Evolutionary conservation across 2,888 invertebrate genomes (phyloP), one percentile per base, ranked within the genome.

Genomic region (Sinohyriopsis cumingii): DNA sequence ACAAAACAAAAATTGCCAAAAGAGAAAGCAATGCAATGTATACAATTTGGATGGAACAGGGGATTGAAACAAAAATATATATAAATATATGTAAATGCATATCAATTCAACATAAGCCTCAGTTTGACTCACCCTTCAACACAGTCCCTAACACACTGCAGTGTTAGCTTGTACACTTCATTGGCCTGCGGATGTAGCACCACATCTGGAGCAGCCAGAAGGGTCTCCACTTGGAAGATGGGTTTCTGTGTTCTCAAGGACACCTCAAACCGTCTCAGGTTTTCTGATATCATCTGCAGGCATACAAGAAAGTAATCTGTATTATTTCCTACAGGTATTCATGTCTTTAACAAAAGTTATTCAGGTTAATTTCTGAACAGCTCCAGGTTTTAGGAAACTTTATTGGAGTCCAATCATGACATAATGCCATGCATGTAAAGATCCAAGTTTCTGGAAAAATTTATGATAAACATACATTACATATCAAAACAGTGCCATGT

Each of bases 221-320:
- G 90, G 0, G 94, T 94, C 82, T 95, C 95, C 9, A 96, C 93
- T 92, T 95, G 93, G 87, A 96, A 96, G 80, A 95, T 87, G 0
- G 94, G 92, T 59, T 89, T 91, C 1, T 91, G 91, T 0, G 91
- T 92, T 55, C 91, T 91, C 59, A 94, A 89, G 72, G 91, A 91
- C 1, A 91, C 89, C 77, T 94, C 93, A 84, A 95, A 94, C 45
- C 91, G 90, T 81, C 94, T 93, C 72, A 97, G 89, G 87, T 96
- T 97, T 72, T 92, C 92, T 54, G 94, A 88, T 0, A 93, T 93
- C 88, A 95, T 76, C 89, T 90, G 82, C 19, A 80, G 45, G 45
- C 15, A 45, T 45, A 12, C 45, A 45, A 45, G 45, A 59, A 24
- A 22, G 22, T 22, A 59, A 24, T n/a, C 24, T 59, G 5, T 59